Conservation (phyloP, 2,797 vertebrate genomes). For the Hydrocynus forskahlii region DNA sequence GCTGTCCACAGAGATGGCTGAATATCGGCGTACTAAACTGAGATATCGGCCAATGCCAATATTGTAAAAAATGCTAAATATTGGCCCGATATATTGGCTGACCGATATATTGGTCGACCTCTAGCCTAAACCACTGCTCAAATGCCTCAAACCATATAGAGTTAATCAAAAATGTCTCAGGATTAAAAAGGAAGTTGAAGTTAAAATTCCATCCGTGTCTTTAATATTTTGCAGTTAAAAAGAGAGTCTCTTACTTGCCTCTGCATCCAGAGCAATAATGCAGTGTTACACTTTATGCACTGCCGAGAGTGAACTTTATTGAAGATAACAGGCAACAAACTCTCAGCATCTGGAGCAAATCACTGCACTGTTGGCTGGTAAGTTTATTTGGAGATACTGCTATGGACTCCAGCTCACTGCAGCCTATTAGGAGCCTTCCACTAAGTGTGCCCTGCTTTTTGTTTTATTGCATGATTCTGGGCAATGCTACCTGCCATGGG, state of each 20-base stretch:
- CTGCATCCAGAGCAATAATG: slow-evolving; percentile 29
- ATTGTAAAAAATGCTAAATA: too few species aligned
- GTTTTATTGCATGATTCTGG: slow-evolving; percentile 44
- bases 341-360: slow-evolving; percentile 70
- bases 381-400: slow-evolving; percentile 65
- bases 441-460: slow-evolving; percentile 46
- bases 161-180: too few species aligned
- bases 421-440: slow-evolving; percentile 27
- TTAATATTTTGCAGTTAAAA: background rate
- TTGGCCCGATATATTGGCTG: too few species aligned
- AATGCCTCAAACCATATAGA: too few species aligned
- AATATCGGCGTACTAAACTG: too few species aligned
- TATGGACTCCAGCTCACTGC: slow-evolving; percentile 39
- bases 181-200: too few species aligned
- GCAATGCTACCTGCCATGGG: slow-evolving; percentile 32
- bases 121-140: too few species aligned
- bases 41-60: too few species aligned
- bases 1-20: too few species aligned
- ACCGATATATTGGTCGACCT: too few species aligned
- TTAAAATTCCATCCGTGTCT: too few species aligned
- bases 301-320: slow-evolving; percentile 47
- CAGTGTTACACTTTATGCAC: slow-evolving; percentile 50
- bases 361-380: slow-evolving; percentile 69
- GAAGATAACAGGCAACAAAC: slow-evolving; percentile 64
- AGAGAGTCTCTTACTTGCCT: background rate